phyloP scores from a whole-genome alignment of 2,888 invertebrate genomes.

The Operophtera brumata region DNA sequence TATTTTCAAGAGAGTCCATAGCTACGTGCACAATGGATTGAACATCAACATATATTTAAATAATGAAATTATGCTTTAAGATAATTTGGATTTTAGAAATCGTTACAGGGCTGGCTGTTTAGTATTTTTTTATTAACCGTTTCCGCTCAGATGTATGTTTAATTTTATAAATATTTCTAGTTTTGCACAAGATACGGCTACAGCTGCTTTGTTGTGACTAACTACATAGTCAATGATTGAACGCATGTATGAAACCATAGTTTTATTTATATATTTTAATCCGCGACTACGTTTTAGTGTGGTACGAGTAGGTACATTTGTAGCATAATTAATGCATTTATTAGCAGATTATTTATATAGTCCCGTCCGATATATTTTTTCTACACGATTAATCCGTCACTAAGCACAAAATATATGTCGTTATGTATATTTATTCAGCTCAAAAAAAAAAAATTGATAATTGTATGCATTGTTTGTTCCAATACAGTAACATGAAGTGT shows the following conservation, averaged over 20 bases:
- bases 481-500: neutral
- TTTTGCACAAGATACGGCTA: neutral
- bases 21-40: slow-evolving; percentile 8
- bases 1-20: slow-evolving; percentile 2
- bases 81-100: slow-evolving; percentile 1
- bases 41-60: neutral
- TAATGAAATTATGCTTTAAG: neutral
- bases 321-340: neutral
- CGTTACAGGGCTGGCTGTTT: neutral
- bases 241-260: no score
- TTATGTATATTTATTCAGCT: neutral
- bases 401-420: slow-evolving; percentile 7
- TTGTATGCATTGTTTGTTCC: neutral
- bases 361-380: slow-evolving; percentile 7
- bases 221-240: neutral
- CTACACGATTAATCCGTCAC: slow-evolving; percentile 7
- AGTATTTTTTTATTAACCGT: neutral
- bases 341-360: neutral
- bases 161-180: neutral
- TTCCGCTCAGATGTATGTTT: neutral
- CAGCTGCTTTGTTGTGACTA: neutral
- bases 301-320: neutral
- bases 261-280: no score
- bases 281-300: neutral
- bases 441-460: slow-evolving; percentile 1